Conservation (phyloP, 2,888 invertebrate species). For the Scaptodrosophila latifasciaeformis region DNA sequence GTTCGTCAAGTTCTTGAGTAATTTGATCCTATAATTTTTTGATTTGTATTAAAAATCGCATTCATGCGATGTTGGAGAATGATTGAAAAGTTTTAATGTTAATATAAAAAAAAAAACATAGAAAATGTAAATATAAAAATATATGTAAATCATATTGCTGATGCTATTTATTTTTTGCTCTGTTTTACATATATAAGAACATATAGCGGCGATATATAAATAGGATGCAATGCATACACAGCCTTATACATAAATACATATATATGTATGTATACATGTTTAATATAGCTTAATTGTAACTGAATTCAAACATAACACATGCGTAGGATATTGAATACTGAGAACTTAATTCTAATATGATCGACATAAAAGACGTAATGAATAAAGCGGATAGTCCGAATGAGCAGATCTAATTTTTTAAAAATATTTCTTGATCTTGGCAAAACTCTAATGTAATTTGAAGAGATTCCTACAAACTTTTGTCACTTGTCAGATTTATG, state of each 20-base stretch:
- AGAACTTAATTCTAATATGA: no score
- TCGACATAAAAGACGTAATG: no score
- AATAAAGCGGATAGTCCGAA: no score
- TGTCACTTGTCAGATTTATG: no score
- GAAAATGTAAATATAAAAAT: no score
- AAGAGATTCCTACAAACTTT: no score
- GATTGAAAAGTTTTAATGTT: conserved; percentile 19
- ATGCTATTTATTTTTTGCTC: not conserved
- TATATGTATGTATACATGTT: conserved; percentile 12
- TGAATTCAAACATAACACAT: conserved; percentile 34
- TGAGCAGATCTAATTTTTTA: not conserved
- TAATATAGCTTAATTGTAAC: conserved; percentile 26
- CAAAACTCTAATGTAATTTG: not conserved
- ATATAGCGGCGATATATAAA: conserved; percentile 25
- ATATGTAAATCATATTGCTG: not conserved
- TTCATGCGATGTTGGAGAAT: conserved; percentile 32
- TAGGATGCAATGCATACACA: not conserved
- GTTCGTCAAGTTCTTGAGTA: conserved; percentile 82
- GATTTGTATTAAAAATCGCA: conserved; percentile 23
- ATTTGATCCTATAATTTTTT: conserved; percentile 77
- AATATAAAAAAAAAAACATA: conserved; percentile 16
- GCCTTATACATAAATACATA: conserved; percentile 38
- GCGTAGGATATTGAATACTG: conserved; percentile 20
- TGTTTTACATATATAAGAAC: conserved; percentile 45
- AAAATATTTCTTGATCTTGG: not conserved